These are phyloP conservation scores for Aporophyla nigra DNA, from an alignment of 2,888 invertebrate genomes.

Conservation along the genomic window DNA sequence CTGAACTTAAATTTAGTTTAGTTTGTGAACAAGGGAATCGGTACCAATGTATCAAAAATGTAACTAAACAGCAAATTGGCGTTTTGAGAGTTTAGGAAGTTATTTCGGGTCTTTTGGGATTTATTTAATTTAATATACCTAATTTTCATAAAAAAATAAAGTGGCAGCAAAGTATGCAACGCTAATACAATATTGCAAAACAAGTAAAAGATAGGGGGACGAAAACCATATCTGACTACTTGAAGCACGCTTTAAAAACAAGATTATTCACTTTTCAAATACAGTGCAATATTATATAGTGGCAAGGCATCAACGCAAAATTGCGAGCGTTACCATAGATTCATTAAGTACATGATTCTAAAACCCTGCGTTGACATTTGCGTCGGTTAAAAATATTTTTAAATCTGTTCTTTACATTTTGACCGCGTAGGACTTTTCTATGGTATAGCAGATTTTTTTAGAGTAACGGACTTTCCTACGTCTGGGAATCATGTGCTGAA, in stretches of 20 bases:
- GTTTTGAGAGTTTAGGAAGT: background rate
- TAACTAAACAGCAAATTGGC: background rate
- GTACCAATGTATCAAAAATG: background rate
- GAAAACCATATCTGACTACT: background rate
- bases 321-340: too few relatives aligned
- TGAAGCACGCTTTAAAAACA: background rate
- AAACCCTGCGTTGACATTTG: too few relatives aligned
- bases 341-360: too few relatives aligned
- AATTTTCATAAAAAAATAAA: background rate
- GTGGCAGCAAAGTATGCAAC: background rate
- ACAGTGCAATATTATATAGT: background rate
- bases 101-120: background rate
- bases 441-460: too few relatives aligned
- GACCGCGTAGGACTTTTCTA: too few relatives aligned
- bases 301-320: too few relatives aligned
- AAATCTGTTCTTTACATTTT: too few relatives aligned
- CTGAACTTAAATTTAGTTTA: too few relatives aligned
- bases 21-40: too few relatives aligned
- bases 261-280: background rate
- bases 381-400: too few relatives aligned
- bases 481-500: too few relatives aligned
- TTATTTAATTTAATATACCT: background rate
- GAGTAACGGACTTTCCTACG: too few relatives aligned
- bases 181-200: background rate
- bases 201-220: background rate